phyloP scores from a whole-genome alignment of 2,797 vertebrate species.

The Microchirus variegatus region DNA sequence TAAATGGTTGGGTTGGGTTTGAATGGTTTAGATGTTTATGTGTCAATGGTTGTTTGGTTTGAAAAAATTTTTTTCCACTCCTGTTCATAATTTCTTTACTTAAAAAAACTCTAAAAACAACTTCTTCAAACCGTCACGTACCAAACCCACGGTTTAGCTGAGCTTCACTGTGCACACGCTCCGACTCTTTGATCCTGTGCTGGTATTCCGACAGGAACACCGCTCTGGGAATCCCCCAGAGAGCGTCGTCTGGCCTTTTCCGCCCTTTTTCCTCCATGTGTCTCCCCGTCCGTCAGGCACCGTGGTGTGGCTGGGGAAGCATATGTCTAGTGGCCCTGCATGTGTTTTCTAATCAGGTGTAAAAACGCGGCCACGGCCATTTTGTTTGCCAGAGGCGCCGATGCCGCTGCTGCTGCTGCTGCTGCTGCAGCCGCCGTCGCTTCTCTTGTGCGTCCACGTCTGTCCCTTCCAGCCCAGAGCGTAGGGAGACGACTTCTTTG shows the following conservation, averaged over 20 bases:
- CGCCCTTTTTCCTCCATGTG: constrained; percentile 57
- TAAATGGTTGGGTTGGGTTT: too few species aligned
- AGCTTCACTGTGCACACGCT: too few species aligned
- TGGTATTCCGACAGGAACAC: constrained; percentile 30
- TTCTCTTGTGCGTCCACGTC: constrained; percentile 50
- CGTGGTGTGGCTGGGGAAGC: constrained; percentile 48
- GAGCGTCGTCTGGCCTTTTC: constrained; percentile 42
- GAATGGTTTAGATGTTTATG: too few species aligned
- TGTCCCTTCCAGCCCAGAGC: constrained; percentile 73
- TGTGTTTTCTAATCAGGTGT: constrained; percentile 83
- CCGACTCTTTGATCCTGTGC: not conserved
- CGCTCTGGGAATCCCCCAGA: constrained; percentile 21
- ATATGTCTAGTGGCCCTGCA: constrained; percentile 74
- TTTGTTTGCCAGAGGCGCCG: constrained; percentile 56
- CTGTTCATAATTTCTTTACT: too few species aligned
- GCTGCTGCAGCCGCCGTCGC: constrained; percentile 21
- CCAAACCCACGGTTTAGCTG: too few species aligned
- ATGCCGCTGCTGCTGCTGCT: constrained; percentile 28
- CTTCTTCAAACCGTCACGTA: too few species aligned
- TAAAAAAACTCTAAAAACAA: too few species aligned
- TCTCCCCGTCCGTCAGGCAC: constrained; percentile 35
- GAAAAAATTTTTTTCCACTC: too few species aligned
- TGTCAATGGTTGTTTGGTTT: too few species aligned
- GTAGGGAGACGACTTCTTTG: constrained; percentile 47
- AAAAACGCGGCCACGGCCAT: constrained; percentile 71